Evolutionary conservation across 2,888 invertebrate species (phyloP).

Genomic region (Scaptomyza parva): DNA sequence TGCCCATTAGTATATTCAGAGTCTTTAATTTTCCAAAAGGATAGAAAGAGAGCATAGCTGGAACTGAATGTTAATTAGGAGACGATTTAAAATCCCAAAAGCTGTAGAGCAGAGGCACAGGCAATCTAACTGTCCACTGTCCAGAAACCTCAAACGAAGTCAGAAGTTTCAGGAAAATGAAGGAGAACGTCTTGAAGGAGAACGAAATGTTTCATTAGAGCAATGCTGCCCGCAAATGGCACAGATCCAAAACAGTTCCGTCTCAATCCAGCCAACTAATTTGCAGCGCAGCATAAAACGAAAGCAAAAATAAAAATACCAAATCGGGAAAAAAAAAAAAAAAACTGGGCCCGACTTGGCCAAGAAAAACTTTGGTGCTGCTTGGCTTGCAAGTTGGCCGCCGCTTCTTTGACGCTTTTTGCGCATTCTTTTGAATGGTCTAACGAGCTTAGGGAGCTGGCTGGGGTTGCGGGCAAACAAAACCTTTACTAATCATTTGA

Average conservation of each 20-base stretch:
- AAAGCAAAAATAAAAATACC: constrained; percentile 24
- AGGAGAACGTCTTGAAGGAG: constrained; percentile 56
- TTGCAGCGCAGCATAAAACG: constrained; percentile 73
- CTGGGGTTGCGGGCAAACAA: constrained; percentile 10
- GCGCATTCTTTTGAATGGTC: constrained; percentile 69
- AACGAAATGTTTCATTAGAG: constrained; percentile 79
- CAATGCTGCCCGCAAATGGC: constrained; percentile 68
- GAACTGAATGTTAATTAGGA: constrained; percentile 51
- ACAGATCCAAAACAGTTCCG: constrained; percentile 31
- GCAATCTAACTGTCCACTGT: constrained; percentile 58
- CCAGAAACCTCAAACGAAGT: constrained; percentile 66
- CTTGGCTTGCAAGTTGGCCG: constrained; percentile 21
- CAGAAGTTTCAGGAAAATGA: constrained; percentile 27
- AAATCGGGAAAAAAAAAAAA: constrained; percentile 42
- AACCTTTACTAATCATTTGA: constrained; percentile 70
- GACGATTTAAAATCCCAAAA: constrained; percentile 11
- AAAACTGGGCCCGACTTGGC: constrained; percentile 49
- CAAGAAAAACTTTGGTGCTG: constrained; percentile 60
- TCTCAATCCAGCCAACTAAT: constrained; percentile 60
- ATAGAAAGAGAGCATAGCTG: constrained; percentile 1
- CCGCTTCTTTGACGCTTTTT: constrained; percentile 67
- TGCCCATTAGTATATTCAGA: neutral
- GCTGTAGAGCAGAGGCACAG: constrained; percentile 2
- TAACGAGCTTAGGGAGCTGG: constrained; percentile 59
- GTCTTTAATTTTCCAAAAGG: constrained; percentile 5